Evolutionary conservation across 1,140 invertebrate species (phyloP).

Genomic region (Metaphire vulgaris): DNA sequence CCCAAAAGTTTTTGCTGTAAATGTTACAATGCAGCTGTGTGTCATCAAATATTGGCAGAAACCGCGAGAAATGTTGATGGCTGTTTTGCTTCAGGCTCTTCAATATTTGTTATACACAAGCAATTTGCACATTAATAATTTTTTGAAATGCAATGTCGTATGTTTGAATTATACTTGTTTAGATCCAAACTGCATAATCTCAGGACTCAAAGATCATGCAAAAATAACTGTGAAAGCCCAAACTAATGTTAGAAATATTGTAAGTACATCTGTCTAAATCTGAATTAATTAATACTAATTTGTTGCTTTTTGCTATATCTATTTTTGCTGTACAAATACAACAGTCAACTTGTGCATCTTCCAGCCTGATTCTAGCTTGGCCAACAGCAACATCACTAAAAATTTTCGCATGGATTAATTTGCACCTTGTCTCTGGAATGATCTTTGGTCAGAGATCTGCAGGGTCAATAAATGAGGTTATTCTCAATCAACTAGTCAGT

Average conservation of each 20-base stretch:
- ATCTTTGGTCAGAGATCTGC: no score
- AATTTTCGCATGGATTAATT: not conserved
- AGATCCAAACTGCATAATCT: not conserved
- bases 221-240: not conserved
- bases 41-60: not conserved
- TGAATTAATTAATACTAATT: no score
- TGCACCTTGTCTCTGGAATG: not conserved
- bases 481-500: no score
- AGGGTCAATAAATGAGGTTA: no score
- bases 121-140: not conserved
- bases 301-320: no score
- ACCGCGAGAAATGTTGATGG: not conserved
- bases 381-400: not conserved
- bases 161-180: not conserved
- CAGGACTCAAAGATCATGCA: not conserved
- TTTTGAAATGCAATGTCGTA: no score
- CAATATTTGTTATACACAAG: not conserved
- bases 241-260: constrained; percentile 1
- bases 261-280: not conserved
- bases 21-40: not conserved
- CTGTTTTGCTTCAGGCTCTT: not conserved
- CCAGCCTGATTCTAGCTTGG: not conserved
- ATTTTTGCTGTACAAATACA: not conserved
- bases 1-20: no score
- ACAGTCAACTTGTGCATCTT: not conserved